Conservation (phyloP, 1,140 invertebrate genomes). For the Papilio machaon region DNA sequence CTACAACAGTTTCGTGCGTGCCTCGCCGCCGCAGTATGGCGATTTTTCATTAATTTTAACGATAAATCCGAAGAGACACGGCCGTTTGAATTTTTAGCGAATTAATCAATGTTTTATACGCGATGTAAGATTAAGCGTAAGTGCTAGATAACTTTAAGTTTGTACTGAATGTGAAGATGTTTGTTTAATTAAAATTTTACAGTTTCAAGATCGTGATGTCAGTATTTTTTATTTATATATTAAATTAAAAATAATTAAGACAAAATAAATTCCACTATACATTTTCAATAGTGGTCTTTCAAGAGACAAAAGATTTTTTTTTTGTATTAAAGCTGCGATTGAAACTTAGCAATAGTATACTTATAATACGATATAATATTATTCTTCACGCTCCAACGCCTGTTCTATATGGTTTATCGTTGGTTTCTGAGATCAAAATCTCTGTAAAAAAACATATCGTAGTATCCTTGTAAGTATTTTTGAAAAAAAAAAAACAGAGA, state of each 20-base stretch:
- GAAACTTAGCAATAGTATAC: background rate
- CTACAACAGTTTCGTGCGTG: background rate
- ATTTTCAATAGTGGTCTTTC: too few relatives aligned
- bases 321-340: background rate
- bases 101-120: conserved; percentile 35
- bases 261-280: background rate
- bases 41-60: conserved; percentile 34
- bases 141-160: conserved; percentile 25
- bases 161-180: conserved; percentile 6
- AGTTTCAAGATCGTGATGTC: background rate
- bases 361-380: too few relatives aligned
- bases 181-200: conserved; percentile 21
- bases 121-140: conserved; percentile 30
- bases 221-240: background rate
- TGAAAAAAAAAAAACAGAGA: too few relatives aligned
- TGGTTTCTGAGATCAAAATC: too few relatives aligned
- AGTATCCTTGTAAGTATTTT: too few relatives aligned
- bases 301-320: background rate
- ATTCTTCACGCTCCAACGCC: conserved; percentile 29
- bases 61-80: conserved; percentile 29
- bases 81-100: conserved; percentile 37
- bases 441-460: too few relatives aligned
- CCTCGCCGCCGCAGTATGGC: conserved; percentile 2
- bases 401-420: conserved; percentile 45
- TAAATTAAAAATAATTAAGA: background rate